Base-by-base conservation (phyloP, 2,797 vertebrate genomes). In the Geotria australis region DNA sequence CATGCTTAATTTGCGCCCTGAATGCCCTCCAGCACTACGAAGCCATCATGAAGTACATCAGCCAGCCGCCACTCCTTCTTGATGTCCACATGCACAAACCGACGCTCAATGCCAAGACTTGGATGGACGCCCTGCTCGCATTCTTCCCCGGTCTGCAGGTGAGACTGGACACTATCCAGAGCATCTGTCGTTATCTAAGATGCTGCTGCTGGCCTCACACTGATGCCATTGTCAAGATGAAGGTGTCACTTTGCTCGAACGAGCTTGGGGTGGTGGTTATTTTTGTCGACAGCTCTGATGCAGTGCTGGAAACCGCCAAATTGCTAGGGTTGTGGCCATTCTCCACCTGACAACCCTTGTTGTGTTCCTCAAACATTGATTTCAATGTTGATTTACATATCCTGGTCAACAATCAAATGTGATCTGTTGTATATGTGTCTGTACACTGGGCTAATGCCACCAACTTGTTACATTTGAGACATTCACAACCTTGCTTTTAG, bases 11-110 rank as follows among this genome's bases (percentile, higher is more conserved):
- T 38, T 38, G 24, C 38, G 24, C 24, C 24, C 24, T 38, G 24
- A 38, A 38, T 38, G 24, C 24, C n/a, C 46, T n/a, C 61, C 66
- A 80, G 78, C 78, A 80, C 70, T 80, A 80, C 68, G 74, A 67
- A 67, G 77, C 78, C 68, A 80, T 80, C 60, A 79, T 80, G 78
- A 80, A 78, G 64, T 80, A 79, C 66, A 78, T 80, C 64, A 79
- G 76, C 65, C 76, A 79, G 63, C 78, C 78, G 10, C 78, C 78
- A 38, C 65, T 80, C 63, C 72, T 80, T 64, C 74, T 79, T 56
- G 78, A 72, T n/a, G 77, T 79, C 8, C 77, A 80, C 67, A 80
- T 80, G 78, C 78, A 80, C 72, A 80, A 79, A 65, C 77, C 77
- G 61, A 79, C 76, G 3, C 72, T 80, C 63, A 78, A 68, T 7